Evolutionary conservation across 2,888 invertebrate genomes (phyloP).

Genomic region (Dioctria rufipes): DNA sequence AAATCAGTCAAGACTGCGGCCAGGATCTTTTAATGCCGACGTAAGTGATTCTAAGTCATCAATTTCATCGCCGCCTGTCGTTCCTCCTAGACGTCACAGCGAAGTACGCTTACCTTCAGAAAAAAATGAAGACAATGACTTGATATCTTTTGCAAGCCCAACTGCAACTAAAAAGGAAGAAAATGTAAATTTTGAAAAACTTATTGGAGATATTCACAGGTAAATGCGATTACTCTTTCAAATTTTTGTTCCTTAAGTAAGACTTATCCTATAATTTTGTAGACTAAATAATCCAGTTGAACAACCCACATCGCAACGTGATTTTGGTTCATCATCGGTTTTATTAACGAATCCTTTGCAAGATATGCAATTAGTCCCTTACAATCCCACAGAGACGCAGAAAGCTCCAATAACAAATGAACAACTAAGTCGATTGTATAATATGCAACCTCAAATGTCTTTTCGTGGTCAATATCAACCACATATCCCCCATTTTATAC

Average conservation of each 20-base stretch:
- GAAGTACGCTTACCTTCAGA: conserved; percentile 58
- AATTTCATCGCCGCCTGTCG: conserved; percentile 72
- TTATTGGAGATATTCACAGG: conserved; percentile 75
- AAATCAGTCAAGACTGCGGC: conserved; percentile 73
- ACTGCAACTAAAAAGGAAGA: conserved; percentile 72
- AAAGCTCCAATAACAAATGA: conserved; percentile 68
- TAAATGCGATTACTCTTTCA: conserved; percentile 62
- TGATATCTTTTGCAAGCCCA: conserved; percentile 82
- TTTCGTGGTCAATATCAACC: conserved; percentile 39
- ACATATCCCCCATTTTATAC: conserved; percentile 38
- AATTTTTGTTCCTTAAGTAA: neutral
- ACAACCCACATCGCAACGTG: conserved; percentile 63
- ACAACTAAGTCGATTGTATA: conserved; percentile 68
- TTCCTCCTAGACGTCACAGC: conserved; percentile 63
- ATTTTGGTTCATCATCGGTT: conserved; percentile 61
- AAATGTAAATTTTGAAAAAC: conserved; percentile 75
- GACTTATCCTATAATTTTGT: neutral
- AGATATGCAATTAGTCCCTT: conserved; percentile 63
- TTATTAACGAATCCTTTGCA: conserved; percentile 41
- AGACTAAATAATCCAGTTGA: conserved; percentile 54
- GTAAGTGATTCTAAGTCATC: conserved; percentile 43
- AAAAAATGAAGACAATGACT: conserved; percentile 71
- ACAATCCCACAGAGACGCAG: conserved; percentile 62
- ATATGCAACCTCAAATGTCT: conserved; percentile 64
- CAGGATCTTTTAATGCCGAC: conserved; percentile 72